phyloP scores from a whole-genome alignment of 2,888 invertebrate species.

The Tanaodytes sp. region DNA sequence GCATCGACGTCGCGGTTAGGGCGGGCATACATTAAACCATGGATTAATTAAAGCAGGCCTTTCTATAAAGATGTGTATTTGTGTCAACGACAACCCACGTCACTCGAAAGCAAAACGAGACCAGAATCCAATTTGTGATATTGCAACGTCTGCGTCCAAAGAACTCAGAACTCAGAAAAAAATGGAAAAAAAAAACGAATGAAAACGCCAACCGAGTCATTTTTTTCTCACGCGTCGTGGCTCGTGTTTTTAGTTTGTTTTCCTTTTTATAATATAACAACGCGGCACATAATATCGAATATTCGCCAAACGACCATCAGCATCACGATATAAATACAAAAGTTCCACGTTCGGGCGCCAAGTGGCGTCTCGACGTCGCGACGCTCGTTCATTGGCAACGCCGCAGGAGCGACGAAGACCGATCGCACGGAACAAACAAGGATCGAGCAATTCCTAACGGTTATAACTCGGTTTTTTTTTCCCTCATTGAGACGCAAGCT shows the following conservation, averaged over 20 bases:
- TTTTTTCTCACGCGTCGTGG: too few relatives aligned
- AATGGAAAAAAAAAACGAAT: too few relatives aligned
- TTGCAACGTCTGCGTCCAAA: too few relatives aligned
- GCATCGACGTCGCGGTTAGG: too few relatives aligned
- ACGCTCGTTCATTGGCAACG: conserved; percentile 45
- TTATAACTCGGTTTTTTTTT: conserved; percentile 19
- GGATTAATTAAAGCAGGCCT: too few relatives aligned
- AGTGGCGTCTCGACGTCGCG: conserved; percentile 53
- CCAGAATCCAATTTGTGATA: too few relatives aligned
- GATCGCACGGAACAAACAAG: neutral
- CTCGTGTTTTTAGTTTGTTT: conserved; percentile 30
- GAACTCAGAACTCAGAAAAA: too few relatives aligned
- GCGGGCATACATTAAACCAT: too few relatives aligned
- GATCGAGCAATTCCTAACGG: conserved; percentile 15
- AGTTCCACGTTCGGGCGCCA: conserved; percentile 45
- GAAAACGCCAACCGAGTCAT: too few relatives aligned
- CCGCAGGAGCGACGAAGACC: conserved; percentile 16
- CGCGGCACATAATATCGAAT: conserved; percentile 39
- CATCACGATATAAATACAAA: conserved; percentile 54
- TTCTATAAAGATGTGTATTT: too few relatives aligned
- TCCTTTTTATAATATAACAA: conserved; percentile 36
- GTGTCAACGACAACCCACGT: too few relatives aligned
- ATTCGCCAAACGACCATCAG: conserved; percentile 50
- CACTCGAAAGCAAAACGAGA: too few relatives aligned
- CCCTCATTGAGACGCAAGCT: neutral